Conservation (phyloP, 2,888 invertebrate genomes). For the Tinea semifulvella region DNA sequence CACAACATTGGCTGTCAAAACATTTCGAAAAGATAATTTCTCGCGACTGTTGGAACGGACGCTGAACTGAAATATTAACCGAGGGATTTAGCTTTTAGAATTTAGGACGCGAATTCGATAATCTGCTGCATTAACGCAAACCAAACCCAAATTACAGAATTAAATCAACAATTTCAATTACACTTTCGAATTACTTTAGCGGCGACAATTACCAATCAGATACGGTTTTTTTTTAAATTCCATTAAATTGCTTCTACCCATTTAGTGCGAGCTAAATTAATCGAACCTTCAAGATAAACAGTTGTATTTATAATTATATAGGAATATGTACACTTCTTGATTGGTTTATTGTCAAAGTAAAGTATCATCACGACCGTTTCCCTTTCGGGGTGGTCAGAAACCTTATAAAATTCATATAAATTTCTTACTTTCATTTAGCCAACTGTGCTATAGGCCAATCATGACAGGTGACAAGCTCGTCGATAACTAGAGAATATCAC, state of each 20-base stretch:
- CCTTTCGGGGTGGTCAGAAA: too few species aligned
- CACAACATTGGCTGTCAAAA: slow-evolving; percentile 51
- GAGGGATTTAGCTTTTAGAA: neutral
- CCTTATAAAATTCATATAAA: too few species aligned
- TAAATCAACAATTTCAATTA: neutral
- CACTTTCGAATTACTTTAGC: neutral
- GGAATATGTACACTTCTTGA: neutral
- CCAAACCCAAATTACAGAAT: neutral
- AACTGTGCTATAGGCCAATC: neutral
- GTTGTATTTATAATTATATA: too few species aligned
- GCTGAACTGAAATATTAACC: slow-evolving; percentile 36
- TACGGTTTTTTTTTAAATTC: neutral
- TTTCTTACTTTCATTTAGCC: neutral
- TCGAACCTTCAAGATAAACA: neutral
- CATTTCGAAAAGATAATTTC: slow-evolving; percentile 23
- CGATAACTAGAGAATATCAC: too few species aligned
- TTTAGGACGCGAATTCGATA: neutral
- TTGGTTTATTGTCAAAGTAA: neutral
- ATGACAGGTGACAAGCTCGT: too few species aligned
- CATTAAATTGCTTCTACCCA: neutral
- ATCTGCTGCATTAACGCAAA: neutral
- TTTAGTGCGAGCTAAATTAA: neutral
- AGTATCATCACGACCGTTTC: neutral
- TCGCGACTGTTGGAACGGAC: neutral
- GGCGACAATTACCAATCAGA: neutral